Evolutionary conservation across 2,113 vertebrate species (phyloP).

Genomic region (Puma concolor): DNA sequence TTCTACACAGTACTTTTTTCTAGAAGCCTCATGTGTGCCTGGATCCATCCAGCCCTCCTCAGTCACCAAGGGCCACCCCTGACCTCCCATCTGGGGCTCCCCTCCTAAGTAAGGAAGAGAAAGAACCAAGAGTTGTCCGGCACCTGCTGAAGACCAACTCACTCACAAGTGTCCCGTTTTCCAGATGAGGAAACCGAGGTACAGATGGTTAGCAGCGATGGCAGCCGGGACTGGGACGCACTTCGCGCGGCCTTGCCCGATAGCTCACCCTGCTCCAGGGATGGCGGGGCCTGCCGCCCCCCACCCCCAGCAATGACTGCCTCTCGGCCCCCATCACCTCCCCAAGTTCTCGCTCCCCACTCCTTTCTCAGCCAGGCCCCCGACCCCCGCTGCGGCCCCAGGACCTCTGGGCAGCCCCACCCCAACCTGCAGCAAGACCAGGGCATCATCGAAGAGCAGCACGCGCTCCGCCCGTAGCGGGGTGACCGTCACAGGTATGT

Average conservation of each 20-base stretch:
- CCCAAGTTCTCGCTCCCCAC: not conserved
- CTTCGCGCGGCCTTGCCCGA: too few species aligned
- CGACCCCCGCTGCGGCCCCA: not conserved
- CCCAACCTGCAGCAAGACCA: slow-evolving; percentile 86
- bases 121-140: not conserved
- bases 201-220: not conserved
- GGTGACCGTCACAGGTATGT: slow-evolving; percentile 59
- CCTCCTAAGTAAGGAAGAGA: not conserved
- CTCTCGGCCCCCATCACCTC: not conserved
- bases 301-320: not conserved
- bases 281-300: too few species aligned
- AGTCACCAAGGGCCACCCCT: not conserved
- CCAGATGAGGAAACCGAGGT: not conserved
- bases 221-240: fast-evolving
- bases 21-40: not conserved
- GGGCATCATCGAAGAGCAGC: slow-evolving; percentile 86
- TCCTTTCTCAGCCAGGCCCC: not conserved
- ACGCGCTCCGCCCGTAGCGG: slow-evolving; percentile 71
- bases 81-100: not conserved
- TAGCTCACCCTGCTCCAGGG: not conserved
- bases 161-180: not conserved
- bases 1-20: fast-evolving
- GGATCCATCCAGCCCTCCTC: not conserved
- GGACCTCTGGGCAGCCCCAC: not conserved
- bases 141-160: not conserved